A percentile compares a stretch with the other conserved stretches of the same genome.
phyloP scores from a whole-genome alignment of 1,140 invertebrate genomes.

The Cryptotermes secundus region DNA sequence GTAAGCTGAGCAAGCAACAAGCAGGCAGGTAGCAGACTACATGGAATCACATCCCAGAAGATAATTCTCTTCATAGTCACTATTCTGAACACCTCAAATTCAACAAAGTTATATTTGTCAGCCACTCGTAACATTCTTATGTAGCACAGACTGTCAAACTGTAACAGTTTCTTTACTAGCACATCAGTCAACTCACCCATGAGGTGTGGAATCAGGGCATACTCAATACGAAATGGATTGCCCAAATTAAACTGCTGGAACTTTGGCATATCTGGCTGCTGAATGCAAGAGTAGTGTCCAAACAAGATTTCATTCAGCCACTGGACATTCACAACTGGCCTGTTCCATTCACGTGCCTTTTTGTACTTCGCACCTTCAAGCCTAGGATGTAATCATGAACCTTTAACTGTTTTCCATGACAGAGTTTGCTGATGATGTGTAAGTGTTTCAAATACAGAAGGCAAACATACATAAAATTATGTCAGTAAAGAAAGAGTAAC shows the following conservation, averaged over 20 bases:
- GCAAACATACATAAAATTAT: too few species aligned
- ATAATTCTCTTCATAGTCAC: too few species aligned
- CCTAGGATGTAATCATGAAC: conserved; percentile 49
- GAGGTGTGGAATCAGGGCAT: conserved; percentile 19
- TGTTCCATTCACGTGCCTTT: conserved; percentile 84
- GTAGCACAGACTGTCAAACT: too few species aligned
- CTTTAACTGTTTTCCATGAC: too few species aligned
- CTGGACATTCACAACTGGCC: conserved; percentile 84
- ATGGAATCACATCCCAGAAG: too few species aligned
- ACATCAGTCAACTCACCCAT: conserved; percentile 25
- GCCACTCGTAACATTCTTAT: not conserved
- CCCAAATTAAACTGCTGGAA: conserved; percentile 84
- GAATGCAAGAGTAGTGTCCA: conserved; percentile 79
- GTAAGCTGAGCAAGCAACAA: too few species aligned
- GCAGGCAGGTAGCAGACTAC: too few species aligned
- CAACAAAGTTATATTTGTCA: not conserved
- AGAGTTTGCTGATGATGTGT: too few species aligned
- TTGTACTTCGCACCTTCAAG: conserved; percentile 84
- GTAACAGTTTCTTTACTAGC: too few species aligned
- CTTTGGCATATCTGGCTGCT: conserved; percentile 77
- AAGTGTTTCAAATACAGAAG: too few species aligned
- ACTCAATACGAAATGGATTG: conserved; percentile 81
- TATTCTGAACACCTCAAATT: not conserved
- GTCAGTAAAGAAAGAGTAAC: too few species aligned
- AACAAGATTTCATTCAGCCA: conserved; percentile 94